phyloP scores from a whole-genome alignment of 1,140 invertebrate species.

The Hyles euphorbiae region DNA sequence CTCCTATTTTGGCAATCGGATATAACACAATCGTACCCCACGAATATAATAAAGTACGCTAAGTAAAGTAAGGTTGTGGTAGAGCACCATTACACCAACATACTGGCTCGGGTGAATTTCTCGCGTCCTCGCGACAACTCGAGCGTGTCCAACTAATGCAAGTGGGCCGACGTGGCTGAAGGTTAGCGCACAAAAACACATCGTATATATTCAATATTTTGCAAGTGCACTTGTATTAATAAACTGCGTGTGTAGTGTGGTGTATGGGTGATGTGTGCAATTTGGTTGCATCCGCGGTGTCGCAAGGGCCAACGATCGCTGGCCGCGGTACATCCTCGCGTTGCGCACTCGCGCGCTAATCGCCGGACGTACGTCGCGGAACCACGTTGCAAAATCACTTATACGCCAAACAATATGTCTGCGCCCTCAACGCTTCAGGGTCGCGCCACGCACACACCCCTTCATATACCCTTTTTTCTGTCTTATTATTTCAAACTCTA shows the following conservation, averaged over 20 bases:
- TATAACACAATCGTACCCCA: no score
- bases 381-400: conserved; percentile 47
- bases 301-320: conserved; percentile 51
- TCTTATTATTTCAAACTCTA: no score
- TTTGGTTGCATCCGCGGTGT: conserved; percentile 62
- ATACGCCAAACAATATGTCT: conserved; percentile 18
- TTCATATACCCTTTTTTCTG: no score
- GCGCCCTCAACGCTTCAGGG: conserved; percentile 26
- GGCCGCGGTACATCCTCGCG: conserved; percentile 53
- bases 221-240: conserved; percentile 65
- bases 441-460: conserved; percentile 2
- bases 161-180: conserved; percentile 53
- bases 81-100: no score
- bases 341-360: conserved; percentile 56
- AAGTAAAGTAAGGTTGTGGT: no score
- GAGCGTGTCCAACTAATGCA: conserved; percentile 64
- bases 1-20: no score
- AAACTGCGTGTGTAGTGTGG: conserved; percentile 41
- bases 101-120: conserved; percentile 26
- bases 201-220: conserved; percentile 57
- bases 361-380: conserved; percentile 62
- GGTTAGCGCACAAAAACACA: conserved; percentile 62
- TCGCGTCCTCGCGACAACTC: conserved; percentile 51
- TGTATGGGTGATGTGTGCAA: conserved; percentile 48
- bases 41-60: no score